Base-by-base conservation (phyloP, 2,113 vertebrate species). In the Camarhynchus parvulus region DNA sequence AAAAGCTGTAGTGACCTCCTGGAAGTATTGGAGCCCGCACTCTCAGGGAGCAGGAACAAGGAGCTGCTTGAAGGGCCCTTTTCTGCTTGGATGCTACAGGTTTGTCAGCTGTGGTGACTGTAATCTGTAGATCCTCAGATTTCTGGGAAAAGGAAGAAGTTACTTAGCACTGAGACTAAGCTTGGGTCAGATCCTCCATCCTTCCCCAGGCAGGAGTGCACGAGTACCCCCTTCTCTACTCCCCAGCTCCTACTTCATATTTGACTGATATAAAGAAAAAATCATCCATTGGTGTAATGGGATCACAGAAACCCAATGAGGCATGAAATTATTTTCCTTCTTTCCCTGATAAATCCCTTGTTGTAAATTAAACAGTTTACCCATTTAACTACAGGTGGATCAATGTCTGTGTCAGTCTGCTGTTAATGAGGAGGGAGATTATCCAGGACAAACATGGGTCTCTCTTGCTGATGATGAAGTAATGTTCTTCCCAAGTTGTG, bases 251-350 rank as follows among this genome's bases (percentile, higher is more conserved):
- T 69, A 4, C 56, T 76, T 90, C 66, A 17, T 64, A 47, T 75
- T 70, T 82, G 76, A 41, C 55, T 63, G 42, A 17, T 68, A 37
- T 1, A 70, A 83, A 64, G 27, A 56, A 92, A 94, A 30, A 5
- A 8, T 55, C 46, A 75, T 80, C 68, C 30, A 12, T 13, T 73
- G 90, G 19, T 81, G 35, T 69, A 83, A 86, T 31, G 39, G 50
- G 72, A 86, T 81, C 90, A 87, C 33, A 66, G 79, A 59, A 92
- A 90, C 69, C 72, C 68, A 74, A 59, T 24, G 76, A 86, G 56
- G 35, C 64, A 52, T 88, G 33, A 95, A 90, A 93, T 97, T 50
- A 87, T 94, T 92, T 94, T 76, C 75, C 59, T 93, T 61, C 61
- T 83, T 95, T 95, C 61, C 68, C 44, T 92, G 42, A 67, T 39